These are phyloP conservation scores for Numenius phaeopus DNA, from an alignment of 2,797 vertebrate species.

Conservation along the genomic window DNA sequence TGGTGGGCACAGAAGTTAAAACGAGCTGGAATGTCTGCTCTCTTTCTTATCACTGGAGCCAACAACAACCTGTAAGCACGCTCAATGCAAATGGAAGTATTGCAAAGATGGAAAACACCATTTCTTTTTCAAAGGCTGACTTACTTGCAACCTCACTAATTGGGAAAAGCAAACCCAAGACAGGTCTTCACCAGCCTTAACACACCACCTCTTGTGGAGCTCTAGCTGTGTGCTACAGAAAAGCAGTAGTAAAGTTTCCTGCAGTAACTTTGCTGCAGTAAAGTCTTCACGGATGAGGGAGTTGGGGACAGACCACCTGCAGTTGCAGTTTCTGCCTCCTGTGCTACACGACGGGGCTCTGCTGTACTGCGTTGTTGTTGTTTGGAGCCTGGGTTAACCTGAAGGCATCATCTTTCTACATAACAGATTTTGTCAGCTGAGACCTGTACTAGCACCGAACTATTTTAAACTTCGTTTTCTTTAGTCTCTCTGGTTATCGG, in stretches of 20 bases:
- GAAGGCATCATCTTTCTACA: neutral
- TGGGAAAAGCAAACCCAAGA: neutral
- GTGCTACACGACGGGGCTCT: neutral
- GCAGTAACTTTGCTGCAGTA: neutral
- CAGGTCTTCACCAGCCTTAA: neutral
- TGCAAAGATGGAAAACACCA: neutral
- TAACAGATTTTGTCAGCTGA: neutral
- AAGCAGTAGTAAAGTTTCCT: neutral
- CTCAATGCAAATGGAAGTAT: neutral
- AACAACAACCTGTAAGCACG: neutral
- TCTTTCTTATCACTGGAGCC: neutral
- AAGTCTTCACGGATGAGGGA: neutral
- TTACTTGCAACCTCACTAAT: neutral
- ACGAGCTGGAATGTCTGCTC: neutral
- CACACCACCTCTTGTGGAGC: neutral
- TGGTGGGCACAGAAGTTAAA: neutral
- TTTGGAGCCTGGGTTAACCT: neutral
- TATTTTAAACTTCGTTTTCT: neutral
- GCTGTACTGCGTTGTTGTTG: neutral
- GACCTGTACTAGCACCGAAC: neutral
- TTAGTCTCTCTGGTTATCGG: neutral
- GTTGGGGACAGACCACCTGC: fast-evolving
- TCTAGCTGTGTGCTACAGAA: neutral
- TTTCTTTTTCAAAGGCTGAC: neutral
- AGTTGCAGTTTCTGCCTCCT: neutral